These are phyloP conservation scores for Ranitomeya imitator DNA, from an alignment of 2,113 vertebrate genomes.

Conservation along the genomic window DNA sequence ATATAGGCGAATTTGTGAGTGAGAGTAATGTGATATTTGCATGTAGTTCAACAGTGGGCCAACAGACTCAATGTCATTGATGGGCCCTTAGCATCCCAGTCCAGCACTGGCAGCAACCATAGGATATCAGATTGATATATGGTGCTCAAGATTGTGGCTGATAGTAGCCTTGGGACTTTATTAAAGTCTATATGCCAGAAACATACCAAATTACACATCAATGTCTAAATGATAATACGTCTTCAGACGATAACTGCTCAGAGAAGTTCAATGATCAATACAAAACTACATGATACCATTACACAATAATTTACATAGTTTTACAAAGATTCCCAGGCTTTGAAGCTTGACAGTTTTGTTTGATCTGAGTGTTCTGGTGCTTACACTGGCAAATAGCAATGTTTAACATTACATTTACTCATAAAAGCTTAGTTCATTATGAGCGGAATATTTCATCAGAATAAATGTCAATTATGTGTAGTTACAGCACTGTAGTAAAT, in stretches of 20 bases:
- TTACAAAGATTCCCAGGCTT: background rate
- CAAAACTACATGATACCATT: background rate
- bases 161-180: too few relatives aligned
- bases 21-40: too few relatives aligned
- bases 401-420: constrained; percentile 7
- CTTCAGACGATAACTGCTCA: background rate
- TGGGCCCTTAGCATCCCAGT: too few relatives aligned
- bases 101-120: too few relatives aligned
- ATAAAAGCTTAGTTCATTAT: background rate
- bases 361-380: constrained; percentile 10
- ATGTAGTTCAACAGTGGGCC: too few relatives aligned
- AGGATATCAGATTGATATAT: too few relatives aligned
- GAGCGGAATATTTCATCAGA: background rate
- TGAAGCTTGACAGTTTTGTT: constrained; percentile 22
- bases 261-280: background rate
- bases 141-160: too few relatives aligned
- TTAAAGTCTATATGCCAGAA: too few relatives aligned
- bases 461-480: background rate
- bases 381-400: constrained; percentile 20
- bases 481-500: background rate
- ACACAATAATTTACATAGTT: background rate
- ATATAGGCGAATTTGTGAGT: too few relatives aligned
- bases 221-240: too few relatives aligned
- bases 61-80: too few relatives aligned
- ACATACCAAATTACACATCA: too few relatives aligned